Conservation (phyloP, 2,888 invertebrate genomes). For the Cantharis lateralis region DNA sequence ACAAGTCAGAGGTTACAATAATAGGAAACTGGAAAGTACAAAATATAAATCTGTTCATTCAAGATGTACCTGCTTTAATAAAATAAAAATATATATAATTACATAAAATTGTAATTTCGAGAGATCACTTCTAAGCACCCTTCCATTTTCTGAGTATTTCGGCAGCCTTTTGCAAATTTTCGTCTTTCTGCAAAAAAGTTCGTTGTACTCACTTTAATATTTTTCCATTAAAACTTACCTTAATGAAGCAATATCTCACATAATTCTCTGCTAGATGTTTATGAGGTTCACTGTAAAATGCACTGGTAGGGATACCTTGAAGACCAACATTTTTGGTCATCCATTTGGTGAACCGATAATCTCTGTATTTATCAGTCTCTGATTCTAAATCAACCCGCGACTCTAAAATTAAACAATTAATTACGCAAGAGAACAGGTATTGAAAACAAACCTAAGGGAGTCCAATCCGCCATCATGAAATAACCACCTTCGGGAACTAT, state of each 20-base stretch:
- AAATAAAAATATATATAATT: background rate
- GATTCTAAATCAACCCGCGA: slow-evolving; percentile 69
- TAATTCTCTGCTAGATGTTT: slow-evolving; percentile 83
- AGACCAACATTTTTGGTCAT: slow-evolving; percentile 91
- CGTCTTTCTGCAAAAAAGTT: slow-evolving; percentile 69
- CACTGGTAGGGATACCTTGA: slow-evolving; percentile 91
- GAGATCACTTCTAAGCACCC: slow-evolving; percentile 11
- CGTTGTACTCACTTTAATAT: background rate
- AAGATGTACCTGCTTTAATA: background rate
- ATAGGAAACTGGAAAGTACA: background rate
- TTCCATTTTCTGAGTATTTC: slow-evolving; percentile 68
- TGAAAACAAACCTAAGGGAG: slow-evolving; percentile 64
- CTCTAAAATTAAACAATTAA: slow-evolving; percentile 52
- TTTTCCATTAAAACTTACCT: slow-evolving; percentile 60
- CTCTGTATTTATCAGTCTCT: slow-evolving; percentile 75
- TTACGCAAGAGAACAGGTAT: background rate
- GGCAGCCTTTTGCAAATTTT: slow-evolving; percentile 69
- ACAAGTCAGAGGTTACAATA: background rate
- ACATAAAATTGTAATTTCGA: background rate
- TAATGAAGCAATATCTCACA: slow-evolving; percentile 93
- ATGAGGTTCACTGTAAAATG: slow-evolving; percentile 84
- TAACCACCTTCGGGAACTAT: slow-evolving; percentile 96
- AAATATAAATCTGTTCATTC: background rate
- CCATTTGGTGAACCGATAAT: slow-evolving; percentile 95
- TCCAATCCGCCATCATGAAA: slow-evolving; percentile 95